phyloP scores from a whole-genome alignment of 64 coral and sea anemone genomes.

The Pocillopora verrucosa region DNA sequence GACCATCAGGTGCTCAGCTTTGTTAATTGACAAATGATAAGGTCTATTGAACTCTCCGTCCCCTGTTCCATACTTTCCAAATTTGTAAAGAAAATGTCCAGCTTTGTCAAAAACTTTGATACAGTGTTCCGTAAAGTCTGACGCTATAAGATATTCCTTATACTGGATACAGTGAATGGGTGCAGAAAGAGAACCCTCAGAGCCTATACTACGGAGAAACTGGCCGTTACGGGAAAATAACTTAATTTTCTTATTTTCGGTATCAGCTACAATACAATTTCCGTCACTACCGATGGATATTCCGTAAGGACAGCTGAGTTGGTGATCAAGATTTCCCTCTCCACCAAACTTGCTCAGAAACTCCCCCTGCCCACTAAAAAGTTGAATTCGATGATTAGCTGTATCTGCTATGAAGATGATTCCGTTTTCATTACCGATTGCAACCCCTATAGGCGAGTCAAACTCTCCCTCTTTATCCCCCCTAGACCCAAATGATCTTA shows the following conservation, averaged over 20 bases:
- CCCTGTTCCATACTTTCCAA: too few relatives aligned
- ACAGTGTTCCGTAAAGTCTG: background rate
- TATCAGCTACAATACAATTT: background rate
- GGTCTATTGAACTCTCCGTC: too few relatives aligned
- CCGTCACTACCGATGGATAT: background rate
- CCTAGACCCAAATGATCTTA: background rate
- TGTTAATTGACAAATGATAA: too few relatives aligned
- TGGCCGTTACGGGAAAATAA: background rate
- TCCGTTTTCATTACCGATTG: background rate
- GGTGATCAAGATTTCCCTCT: background rate
- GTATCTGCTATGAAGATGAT: background rate
- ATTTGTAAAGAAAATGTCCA: too few relatives aligned
- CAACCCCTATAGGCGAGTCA: background rate
- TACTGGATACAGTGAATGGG: background rate
- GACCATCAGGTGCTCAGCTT: too few relatives aligned
- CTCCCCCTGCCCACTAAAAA: background rate
- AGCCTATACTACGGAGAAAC: background rate
- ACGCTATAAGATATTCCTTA: background rate
- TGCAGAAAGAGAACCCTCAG: background rate
- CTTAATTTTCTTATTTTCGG: background rate
- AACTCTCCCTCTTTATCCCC: background rate
- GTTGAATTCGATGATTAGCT: background rate
- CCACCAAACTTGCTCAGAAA: constrained; percentile 4
- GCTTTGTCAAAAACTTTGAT: too few relatives aligned
- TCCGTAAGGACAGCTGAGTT: background rate